Evolutionary conservation across 2,113 vertebrate genomes (phyloP).

Genomic region (Bujurquina vittata): DNA sequence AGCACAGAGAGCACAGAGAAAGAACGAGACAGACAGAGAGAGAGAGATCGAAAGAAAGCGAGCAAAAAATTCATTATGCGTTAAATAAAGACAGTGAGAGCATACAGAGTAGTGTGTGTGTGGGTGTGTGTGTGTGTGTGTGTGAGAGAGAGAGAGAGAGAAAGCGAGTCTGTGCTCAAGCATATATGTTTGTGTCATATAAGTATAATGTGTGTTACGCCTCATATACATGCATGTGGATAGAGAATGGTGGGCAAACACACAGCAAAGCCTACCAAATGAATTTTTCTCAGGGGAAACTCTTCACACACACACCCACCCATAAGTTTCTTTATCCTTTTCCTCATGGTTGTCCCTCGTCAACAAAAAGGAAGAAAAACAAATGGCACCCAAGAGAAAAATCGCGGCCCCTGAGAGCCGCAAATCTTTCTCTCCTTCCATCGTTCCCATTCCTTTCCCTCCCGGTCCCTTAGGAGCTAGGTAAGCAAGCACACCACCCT

Average conservation of each 20-base stretch:
- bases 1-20: constrained; percentile 56
- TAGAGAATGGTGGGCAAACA: constrained; percentile 32
- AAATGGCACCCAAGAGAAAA: constrained; percentile 51
- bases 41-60: constrained; percentile 53
- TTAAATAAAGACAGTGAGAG: constrained; percentile 71
- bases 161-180: constrained; percentile 11
- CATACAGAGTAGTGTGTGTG: constrained; percentile 47
- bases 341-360: constrained; percentile 21
- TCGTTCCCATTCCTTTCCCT: constrained; percentile 6
- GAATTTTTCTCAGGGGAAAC: constrained; percentile 25
- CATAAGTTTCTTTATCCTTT: constrained; percentile 29
- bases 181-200: constrained; percentile 21
- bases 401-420: constrained; percentile 32
- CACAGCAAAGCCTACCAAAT: neutral
- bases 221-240: constrained; percentile 4
- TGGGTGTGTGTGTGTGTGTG: constrained; percentile 21
- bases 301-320: neutral
- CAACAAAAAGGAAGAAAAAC: constrained; percentile 29
- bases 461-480: constrained; percentile 46
- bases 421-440: constrained; percentile 48
- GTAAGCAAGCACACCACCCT: constrained; percentile 44
- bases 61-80: constrained; percentile 68
- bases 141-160: neutral
- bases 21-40: constrained; percentile 14
- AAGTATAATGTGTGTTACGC: constrained; percentile 22